Evolutionary conservation across 2,888 invertebrate genomes (phyloP).

Genomic region (Bombylius major): DNA sequence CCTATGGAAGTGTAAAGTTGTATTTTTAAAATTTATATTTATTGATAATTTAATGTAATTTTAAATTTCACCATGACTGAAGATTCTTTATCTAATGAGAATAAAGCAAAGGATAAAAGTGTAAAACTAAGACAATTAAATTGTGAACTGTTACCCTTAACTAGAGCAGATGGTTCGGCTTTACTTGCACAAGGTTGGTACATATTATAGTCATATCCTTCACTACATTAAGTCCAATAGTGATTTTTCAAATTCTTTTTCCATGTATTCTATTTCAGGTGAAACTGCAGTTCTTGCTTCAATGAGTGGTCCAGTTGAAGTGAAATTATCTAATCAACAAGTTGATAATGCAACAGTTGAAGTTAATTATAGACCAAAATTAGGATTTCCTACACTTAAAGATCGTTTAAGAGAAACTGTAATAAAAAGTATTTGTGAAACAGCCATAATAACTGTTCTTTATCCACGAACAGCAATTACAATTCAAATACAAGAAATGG

Average conservation of each 20-base stretch:
- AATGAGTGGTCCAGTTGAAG: constrained; percentile 73
- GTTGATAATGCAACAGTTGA: constrained; percentile 71
- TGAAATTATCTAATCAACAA: constrained; percentile 58
- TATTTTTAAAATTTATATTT: too few species aligned
- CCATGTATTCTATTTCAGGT: too few species aligned
- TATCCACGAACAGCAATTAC: constrained; percentile 72
- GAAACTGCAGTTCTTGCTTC: constrained; percentile 64
- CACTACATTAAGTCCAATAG: too few species aligned
- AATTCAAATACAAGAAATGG: constrained; percentile 74
- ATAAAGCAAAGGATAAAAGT: constrained; percentile 6
- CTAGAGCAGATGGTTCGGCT: constrained; percentile 66
- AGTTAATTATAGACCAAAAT: constrained; percentile 61
- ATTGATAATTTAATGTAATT: too few species aligned
- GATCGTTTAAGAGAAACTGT: constrained; percentile 63
- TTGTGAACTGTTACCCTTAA: constrained; percentile 59
- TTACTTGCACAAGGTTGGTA: constrained; percentile 59
- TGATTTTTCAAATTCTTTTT: too few species aligned
- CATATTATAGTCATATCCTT: background rate
- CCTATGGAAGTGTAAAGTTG: too few species aligned
- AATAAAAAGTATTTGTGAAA: constrained; percentile 64
- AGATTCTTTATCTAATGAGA: background rate
- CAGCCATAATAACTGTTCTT: constrained; percentile 52
- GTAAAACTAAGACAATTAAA: constrained; percentile 39
- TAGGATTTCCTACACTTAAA: constrained; percentile 56
- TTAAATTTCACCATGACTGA: background rate